These are phyloP conservation scores for Melanostoma scalare DNA, from an alignment of 2,888 invertebrate species.

Conservation along the genomic window DNA sequence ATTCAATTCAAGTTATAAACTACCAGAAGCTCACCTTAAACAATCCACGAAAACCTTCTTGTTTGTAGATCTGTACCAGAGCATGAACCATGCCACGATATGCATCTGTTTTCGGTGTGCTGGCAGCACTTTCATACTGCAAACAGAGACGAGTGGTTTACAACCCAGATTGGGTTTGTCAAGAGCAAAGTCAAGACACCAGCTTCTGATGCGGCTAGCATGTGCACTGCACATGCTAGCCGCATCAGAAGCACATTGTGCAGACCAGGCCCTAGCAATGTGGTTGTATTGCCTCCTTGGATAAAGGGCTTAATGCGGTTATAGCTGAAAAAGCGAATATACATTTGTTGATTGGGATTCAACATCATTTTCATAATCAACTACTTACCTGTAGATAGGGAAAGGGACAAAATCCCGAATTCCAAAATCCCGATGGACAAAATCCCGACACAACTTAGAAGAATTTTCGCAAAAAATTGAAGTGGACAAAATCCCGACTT, in stretches of 20 bases:
- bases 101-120: constrained; percentile 83
- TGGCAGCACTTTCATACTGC: constrained; percentile 90
- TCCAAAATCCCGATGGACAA: no score
- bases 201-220: constrained; percentile 95
- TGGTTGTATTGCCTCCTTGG: constrained; percentile 92
- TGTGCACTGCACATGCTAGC: no score
- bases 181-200: constrained; percentile 94
- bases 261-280: constrained; percentile 90
- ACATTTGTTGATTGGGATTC: neutral
- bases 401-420: no score
- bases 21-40: constrained; percentile 89
- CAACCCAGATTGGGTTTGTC: constrained; percentile 99
- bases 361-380: constrained; percentile 37
- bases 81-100: constrained; percentile 97
- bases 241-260: no score
- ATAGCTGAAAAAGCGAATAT: constrained; percentile 85
- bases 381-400: no score
- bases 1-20: neutral
- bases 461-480: no score
- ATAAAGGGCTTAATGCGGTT: constrained; percentile 96
- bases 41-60: constrained; percentile 95
- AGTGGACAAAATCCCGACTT: no score
- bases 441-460: no score
- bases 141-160: constrained; percentile 97
- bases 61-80: constrained; percentile 92